Conservation (phyloP, 2,113 vertebrate species). For the Eidolon helvum region DNA sequence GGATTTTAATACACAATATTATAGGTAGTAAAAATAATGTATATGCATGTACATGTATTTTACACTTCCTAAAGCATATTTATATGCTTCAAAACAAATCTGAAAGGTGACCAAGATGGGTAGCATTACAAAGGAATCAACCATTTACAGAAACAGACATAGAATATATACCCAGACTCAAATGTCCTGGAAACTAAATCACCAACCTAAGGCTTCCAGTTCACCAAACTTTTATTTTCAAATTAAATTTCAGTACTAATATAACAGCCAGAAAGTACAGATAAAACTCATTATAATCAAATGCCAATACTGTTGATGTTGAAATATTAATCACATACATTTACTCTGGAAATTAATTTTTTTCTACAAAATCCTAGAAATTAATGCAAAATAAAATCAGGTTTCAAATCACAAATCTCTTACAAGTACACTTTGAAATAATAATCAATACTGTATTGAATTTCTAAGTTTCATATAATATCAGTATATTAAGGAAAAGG, state of each 20-base stretch:
- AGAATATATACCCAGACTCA: neutral
- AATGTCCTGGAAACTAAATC: neutral
- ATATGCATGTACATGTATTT: neutral
- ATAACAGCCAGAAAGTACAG: neutral
- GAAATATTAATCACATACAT: neutral
- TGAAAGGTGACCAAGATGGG: neutral
- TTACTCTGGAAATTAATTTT: neutral
- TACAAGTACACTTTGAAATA: neutral
- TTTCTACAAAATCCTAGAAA: neutral
- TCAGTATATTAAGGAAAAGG: neutral
- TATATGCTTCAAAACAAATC: neutral
- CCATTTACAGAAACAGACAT: neutral
- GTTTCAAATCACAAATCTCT: neutral
- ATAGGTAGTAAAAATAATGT: neutral
- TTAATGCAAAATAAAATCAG: neutral
- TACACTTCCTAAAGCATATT: neutral
- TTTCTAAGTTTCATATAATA: neutral
- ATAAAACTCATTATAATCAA: neutral
- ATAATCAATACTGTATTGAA: neutral
- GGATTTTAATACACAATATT: neutral
- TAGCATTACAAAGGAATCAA: neutral
- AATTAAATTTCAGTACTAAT: conserved; percentile 21
- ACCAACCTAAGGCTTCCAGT: neutral
- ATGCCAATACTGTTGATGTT: neutral
- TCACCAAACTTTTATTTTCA: neutral